Evolutionary conservation across 2,113 vertebrate genomes (phyloP).

Genomic region (sheep (Ovis aries)): DNA sequence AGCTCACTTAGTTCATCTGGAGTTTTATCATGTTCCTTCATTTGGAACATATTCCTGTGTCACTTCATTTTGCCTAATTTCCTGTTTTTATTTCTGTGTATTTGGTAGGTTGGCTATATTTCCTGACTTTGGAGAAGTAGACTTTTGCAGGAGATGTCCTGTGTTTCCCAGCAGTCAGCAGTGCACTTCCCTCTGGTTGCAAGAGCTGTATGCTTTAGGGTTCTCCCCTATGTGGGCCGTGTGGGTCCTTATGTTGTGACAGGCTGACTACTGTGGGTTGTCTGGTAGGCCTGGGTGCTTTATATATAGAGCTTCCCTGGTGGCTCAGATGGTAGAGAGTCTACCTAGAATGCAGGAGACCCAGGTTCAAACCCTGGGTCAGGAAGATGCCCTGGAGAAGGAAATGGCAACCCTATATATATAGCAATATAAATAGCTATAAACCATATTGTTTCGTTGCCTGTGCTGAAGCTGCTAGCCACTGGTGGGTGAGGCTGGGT

Average conservation of each 20-base stretch:
- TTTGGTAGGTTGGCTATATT: background rate
- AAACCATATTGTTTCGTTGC: background rate
- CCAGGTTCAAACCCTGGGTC: background rate
- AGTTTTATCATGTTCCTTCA: background rate
- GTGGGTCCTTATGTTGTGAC: background rate
- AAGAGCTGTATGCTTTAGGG: background rate
- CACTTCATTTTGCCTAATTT: background rate
- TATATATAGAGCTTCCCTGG: background rate
- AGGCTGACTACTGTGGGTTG: background rate
- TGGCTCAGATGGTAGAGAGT: background rate
- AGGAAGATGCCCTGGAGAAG: background rate
- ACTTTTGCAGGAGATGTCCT: background rate
- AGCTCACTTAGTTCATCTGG: background rate
- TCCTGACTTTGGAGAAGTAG: background rate
- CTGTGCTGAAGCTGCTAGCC: background rate
- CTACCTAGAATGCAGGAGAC: background rate
- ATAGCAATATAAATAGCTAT: background rate
- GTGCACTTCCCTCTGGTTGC: background rate
- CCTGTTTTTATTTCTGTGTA: background rate
- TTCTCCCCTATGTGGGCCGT: background rate
- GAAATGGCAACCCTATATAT: background rate
- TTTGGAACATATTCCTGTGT: background rate
- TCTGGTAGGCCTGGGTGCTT: background rate
- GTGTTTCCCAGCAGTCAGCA: background rate
- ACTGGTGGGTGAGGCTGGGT: background rate